These are phyloP conservation scores for Epirrita christyi DNA, from an alignment of 2,888 invertebrate species.

Conservation along the genomic window DNA sequence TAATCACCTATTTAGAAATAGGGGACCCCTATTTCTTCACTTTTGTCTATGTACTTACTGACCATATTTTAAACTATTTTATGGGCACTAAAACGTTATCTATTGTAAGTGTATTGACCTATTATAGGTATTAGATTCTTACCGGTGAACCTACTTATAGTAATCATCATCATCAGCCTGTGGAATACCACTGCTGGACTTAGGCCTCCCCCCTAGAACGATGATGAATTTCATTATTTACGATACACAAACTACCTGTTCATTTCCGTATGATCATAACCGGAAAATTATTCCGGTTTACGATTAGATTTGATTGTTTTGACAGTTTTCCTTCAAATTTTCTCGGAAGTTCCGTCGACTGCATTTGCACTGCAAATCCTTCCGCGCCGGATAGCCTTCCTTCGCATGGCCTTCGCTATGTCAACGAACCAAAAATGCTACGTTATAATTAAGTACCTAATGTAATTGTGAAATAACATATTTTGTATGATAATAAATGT, in stretches of 20 bases:
- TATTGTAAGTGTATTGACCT: slow-evolving; percentile 49
- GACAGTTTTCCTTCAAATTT: slow-evolving; percentile 31
- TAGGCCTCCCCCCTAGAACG: too few relatives aligned
- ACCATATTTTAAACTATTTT: slow-evolving; percentile 42
- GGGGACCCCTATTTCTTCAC: slow-evolving; percentile 54
- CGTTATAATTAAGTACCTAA: neutral
- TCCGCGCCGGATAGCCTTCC: slow-evolving; percentile 16
- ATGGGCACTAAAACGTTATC: slow-evolving; percentile 29
- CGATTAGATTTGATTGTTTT: slow-evolving; percentile 15
- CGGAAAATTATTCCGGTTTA: slow-evolving; percentile 3
- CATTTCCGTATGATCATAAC: too few relatives aligned
- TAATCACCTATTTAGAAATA: slow-evolving; percentile 43
- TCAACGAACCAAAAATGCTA: slow-evolving; percentile 30
- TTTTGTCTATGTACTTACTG: slow-evolving; percentile 16
- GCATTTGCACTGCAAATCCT: slow-evolving; percentile 33
- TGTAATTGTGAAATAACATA: neutral
- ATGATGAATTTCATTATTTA: too few relatives aligned
- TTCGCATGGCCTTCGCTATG: slow-evolving; percentile 27
- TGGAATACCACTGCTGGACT: too few relatives aligned
- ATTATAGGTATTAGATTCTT: neutral
- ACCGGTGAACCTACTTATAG: too few relatives aligned
- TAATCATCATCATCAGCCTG: too few relatives aligned
- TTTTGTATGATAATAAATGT: too few relatives aligned
- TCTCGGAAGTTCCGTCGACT: slow-evolving; percentile 26
- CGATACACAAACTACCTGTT: too few relatives aligned